Evolutionary conservation across 2,113 vertebrate species (phyloP).

Genomic region (Chlamydotis undulata): DNA sequence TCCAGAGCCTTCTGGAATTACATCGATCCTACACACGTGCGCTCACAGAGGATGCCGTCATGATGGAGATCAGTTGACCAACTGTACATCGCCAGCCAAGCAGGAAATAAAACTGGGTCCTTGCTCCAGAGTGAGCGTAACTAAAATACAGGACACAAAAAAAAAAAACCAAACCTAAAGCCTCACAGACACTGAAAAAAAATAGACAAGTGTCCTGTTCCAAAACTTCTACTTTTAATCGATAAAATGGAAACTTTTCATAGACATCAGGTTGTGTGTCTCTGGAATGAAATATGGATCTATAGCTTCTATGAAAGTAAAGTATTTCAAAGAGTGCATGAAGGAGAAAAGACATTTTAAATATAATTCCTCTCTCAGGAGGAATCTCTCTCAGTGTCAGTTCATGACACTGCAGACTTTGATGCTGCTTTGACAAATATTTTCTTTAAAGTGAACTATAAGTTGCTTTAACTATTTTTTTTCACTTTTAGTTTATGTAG

Average conservation of each 20-base stretch:
- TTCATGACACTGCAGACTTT: constrained; percentile 42
- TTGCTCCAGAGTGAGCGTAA: not conserved
- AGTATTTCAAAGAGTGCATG: constrained; percentile 7
- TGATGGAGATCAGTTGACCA: not conserved
- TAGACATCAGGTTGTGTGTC: not conserved
- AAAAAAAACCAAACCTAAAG: not conserved
- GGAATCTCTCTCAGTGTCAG: not conserved
- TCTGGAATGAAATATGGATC: not conserved
- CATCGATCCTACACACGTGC: not conserved
- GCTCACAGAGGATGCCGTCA: not conserved
- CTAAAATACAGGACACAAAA: not conserved
- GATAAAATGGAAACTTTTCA: not conserved
- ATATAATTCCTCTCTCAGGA: constrained; percentile 2
- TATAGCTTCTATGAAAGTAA: constrained; percentile 7
- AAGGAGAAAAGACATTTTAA: constrained; percentile 30
- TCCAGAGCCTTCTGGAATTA: not conserved
- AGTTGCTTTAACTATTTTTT: not conserved
- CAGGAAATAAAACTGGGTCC: not conserved
- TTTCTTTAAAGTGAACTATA: constrained; percentile 23
- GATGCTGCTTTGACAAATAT: constrained; percentile 51
- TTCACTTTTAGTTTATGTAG: not conserved
- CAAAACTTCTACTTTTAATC: not conserved
- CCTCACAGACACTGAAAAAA: not conserved
- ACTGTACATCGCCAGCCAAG: not conserved
- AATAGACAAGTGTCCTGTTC: not conserved